Evolutionary conservation across 2,797 vertebrate species (phyloP), one percentile per base, ranked within the genome.

Genomic region (Moxostoma hubbsi): DNA sequence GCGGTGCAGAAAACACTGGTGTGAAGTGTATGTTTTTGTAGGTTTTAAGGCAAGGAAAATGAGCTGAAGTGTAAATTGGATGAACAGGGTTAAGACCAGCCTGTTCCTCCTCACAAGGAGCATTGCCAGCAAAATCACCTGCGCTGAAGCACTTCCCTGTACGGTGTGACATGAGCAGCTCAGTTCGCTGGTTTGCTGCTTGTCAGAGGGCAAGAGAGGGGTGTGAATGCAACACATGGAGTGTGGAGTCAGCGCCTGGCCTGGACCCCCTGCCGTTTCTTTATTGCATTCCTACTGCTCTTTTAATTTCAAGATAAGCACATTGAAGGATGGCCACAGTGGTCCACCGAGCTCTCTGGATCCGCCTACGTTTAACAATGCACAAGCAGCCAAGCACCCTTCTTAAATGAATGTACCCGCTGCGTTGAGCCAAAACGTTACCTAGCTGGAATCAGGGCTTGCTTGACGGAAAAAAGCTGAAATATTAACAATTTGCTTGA

Each of bases 201-300:
- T 76, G 57, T 76, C 49, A 18, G 18, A 18, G 18, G 18, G 78
- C 63, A 82, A 74, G 73, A 70, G 54, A 77, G 59, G 66, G 51
- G 82, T 84, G 84, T 77, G 73, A 83, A 82, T 71, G 73, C 3
- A 66, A 75, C 70, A 2, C 13, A 1, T 65, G 53, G 58, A 75
- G 43, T 70, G 73, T 83, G 75, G 79, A 81, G 76, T 62, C 72
- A 50, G 55, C 83, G 76, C 84, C 57, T 83, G 74, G 83, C 84
- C 51, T 51, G 36, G 85, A 85, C 85, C 73, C 79, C 85, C 84
- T 70, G 67, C 12, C 59, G 80, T 80, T 89, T 85, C 81, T 82
- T 91, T 93, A 92, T 90, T 90, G 70, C 89, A 90, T 91, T 89
- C 88, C 86, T 90, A 75, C 77, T 85, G 88, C 87, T 88, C 49